phyloP scores from a whole-genome alignment of 2,797 vertebrate genomes.

The Lepus oiostolus region DNA sequence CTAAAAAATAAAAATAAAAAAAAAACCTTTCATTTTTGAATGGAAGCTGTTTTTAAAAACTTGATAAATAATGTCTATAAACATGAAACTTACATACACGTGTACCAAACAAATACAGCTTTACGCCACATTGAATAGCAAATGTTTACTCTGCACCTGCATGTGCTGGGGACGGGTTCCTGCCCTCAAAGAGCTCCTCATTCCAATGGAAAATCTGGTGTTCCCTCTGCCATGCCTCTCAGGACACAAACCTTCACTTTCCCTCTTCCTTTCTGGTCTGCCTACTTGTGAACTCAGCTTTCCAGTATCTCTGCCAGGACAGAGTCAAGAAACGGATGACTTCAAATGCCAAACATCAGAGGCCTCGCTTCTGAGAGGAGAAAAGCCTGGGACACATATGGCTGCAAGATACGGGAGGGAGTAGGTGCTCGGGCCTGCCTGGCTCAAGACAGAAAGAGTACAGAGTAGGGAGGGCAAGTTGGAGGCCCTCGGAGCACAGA shows the following conservation, averaged over 20 bases:
- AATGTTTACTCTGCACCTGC: background rate
- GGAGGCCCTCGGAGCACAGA: background rate
- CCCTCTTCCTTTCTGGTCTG: constrained; percentile 4
- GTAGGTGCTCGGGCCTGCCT: background rate
- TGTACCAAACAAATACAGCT: background rate
- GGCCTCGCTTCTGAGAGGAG: background rate
- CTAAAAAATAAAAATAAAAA: background rate
- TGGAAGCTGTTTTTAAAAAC: background rate
- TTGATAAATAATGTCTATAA: background rate
- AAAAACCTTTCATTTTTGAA: background rate
- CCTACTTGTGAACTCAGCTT: background rate
- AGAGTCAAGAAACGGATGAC: background rate
- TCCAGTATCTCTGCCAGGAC: background rate
- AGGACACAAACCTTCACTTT: background rate
- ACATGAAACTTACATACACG: background rate
- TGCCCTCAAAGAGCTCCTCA: background rate
- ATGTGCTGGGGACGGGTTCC: background rate
- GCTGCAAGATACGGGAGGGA: constrained; percentile 17
- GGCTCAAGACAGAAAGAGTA: background rate
- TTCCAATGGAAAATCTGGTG: background rate
- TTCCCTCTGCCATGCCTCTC: background rate
- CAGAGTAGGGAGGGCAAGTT: background rate
- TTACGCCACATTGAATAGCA: background rate
- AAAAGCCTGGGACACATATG: background rate
- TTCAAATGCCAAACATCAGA: constrained; percentile 42